Evolutionary conservation across 2,888 invertebrate genomes (phyloP), one percentile per base, ranked within the genome.

Genomic region (Peribatodes rhomboidaria): DNA sequence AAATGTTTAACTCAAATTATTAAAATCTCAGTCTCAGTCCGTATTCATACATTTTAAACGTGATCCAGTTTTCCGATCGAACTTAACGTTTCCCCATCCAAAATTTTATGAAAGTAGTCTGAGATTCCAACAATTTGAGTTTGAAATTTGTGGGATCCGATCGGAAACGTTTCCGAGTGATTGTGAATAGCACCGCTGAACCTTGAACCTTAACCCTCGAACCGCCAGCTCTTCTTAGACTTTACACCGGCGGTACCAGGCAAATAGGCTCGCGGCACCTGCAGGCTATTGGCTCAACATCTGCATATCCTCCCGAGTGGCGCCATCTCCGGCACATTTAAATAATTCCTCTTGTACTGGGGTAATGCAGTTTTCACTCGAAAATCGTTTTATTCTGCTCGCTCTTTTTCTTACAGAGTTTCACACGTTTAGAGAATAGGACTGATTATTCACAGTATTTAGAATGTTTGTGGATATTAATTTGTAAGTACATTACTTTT

Each of bases 261-360:
- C 50, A 55, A 33, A 65, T 67, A 65, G 61, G 59, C 33, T 37
- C 47, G 44, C 44, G 54, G 56, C 66, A 62, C 68, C 69, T 69
- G 66, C 44, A 47, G 54, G 52, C 49, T 65, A 69, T 69, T 68
- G 67, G 60, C 64, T 61, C 41, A 57, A 44, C 61, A 71, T 64
- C 64, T 66, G 67, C 58, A 67, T 33, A 65, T 53, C 56, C 59
- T 56, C 37, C 44, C 47, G 47, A 22, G 33, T 20, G 54, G 33
- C 18, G 27, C 20, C 49, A 50, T 55, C 31, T 33, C n/a, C n/a
- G 27, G 14, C 1, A 8, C 52, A 58, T 63, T 58, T 63, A 52
- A 63, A 63, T 58, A 54, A 53, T 39, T 52, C 62, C 57, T 46
- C 46, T 57, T 39, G 31, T 33, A 46, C 11, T 33, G n/a, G n/a